phyloP scores from a whole-genome alignment of 1,140 invertebrate species.

The Anastrepha ludens region DNA sequence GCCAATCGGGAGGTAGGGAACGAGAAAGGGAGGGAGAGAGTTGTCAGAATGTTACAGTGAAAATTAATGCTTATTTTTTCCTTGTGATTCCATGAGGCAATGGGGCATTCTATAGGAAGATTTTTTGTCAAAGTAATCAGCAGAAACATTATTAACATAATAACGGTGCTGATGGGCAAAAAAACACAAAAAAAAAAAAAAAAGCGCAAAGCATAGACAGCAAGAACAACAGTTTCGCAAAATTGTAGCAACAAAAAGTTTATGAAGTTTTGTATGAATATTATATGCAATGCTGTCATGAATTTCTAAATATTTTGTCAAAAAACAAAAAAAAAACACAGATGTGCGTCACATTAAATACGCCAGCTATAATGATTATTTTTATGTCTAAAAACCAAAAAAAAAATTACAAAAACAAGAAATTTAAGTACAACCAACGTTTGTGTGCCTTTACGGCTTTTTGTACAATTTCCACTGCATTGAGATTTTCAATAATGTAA shows the following conservation, averaged over 20 bases:
- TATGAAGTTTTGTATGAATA: background rate
- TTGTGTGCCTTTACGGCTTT: background rate
- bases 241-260: background rate
- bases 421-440: background rate
- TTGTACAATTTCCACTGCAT: background rate
- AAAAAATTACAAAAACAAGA: background rate
- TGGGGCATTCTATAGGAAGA: background rate
- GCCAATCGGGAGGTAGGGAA: background rate
- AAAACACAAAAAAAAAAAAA: background rate
- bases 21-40: background rate
- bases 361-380: background rate
- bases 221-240: background rate
- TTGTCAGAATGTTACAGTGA: background rate
- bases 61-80: conserved; percentile 13
- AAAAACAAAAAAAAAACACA: too few species aligned
- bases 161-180: background rate
- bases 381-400: background rate
- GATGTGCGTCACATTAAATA: background rate
- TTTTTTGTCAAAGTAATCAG: conserved; percentile 28
- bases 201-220: background rate
- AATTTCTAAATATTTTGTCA: background rate
- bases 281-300: background rate
- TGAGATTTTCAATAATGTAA: conserved; percentile 1
- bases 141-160: conserved; percentile 21
- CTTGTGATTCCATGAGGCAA: background rate